A percentile compares a stretch with the other conserved stretches of the same genome.
Evolutionary conservation across 2,113 vertebrate species (phyloP).

Genomic region (Monarcha castaneiventris): DNA sequence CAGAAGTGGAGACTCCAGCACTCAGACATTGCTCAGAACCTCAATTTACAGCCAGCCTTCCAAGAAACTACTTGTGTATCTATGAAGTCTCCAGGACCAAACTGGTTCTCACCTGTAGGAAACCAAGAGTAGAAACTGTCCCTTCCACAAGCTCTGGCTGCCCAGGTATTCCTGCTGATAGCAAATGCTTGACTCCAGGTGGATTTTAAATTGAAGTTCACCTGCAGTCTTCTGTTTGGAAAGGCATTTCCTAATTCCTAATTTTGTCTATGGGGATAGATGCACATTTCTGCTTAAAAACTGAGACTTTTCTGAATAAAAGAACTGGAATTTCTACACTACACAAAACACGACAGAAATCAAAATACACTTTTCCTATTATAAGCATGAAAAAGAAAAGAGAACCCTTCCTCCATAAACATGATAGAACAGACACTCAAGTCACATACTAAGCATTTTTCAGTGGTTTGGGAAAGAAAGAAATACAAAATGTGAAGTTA

Average conservation of each 20-base stretch:
- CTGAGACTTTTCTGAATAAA: background rate
- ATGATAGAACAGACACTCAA: background rate
- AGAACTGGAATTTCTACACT: background rate
- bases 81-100: background rate
- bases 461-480: background rate
- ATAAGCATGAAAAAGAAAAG: background rate
- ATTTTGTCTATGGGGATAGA: background rate
- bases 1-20: background rate
- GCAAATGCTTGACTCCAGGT: background rate
- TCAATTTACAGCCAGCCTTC: background rate
- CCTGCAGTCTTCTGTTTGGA: background rate
- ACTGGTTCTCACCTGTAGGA: background rate
- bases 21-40: background rate
- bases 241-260: background rate
- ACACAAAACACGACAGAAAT: background rate
- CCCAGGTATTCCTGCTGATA: background rate
- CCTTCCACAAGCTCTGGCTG: background rate
- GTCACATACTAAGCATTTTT: background rate
- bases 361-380: background rate
- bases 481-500: constrained; percentile 17
- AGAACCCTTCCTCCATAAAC: background rate
- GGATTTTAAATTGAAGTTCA: background rate
- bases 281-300: background rate
- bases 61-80: background rate
- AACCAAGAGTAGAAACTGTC: background rate